Evolutionary conservation across 2,797 vertebrate genomes (phyloP), one percentile per base, ranked within the genome.

Genomic region (Helarctos malayanus): DNA sequence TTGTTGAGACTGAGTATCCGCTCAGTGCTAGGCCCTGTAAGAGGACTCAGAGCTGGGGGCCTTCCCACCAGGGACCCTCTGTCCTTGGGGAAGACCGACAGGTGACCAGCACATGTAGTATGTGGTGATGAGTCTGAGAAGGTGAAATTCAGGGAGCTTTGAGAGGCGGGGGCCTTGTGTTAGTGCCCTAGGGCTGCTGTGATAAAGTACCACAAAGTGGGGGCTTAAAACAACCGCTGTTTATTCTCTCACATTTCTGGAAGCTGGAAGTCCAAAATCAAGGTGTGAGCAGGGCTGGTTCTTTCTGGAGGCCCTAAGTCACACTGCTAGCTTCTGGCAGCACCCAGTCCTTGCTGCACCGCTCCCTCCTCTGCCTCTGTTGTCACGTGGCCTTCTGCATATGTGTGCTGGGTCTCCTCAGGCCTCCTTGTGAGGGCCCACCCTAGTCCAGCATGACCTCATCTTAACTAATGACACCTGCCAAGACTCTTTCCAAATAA

Each of bases 351-450:
- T 10, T 12, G 56, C 32, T 1, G 2, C 41, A 11, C 63, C 80
- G 2, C 56, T 54, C 4, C 1, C 0, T 0, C 25, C 25, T 16
- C 80, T 14, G 32, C 35, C 41, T 63, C 29, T 3, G 0, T 25
- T 7, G n/a, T 41, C 15, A 27, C 7, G 1, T 32, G 61, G 47
- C 9, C 38, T 71, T 45, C 6, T 38, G 5, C 0, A 0, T 4
- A 8, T 15, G 18, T 71, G 68, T 23, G 38, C 45, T 12, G 23
- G 41, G 11, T 47, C 47, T 47, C 59, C 47, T 45, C 54, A 8
- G 35, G 35, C 21, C 57, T n/a, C 38, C 27, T 63, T 7, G 10
- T 21, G 19, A 25, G 78, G 23, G 25, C 52, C 65, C 45, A 18
- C 38, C 49, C 52, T 35, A 9, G 2, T 32, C 52, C 52, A 41